Conservation (phyloP, 2,888 invertebrate species). For the Ypsolopha sequella region DNA sequence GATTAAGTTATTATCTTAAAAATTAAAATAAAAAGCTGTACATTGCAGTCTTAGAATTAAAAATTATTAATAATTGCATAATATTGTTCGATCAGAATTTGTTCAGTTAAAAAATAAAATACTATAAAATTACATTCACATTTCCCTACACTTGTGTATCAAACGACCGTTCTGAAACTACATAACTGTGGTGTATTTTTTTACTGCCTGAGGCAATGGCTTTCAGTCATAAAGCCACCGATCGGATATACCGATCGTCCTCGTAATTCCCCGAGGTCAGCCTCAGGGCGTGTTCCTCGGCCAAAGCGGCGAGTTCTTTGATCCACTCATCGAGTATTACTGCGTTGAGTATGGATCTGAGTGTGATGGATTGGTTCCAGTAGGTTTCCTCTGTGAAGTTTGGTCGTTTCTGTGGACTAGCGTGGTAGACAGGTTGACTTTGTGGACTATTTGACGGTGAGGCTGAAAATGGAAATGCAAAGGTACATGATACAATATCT, state of each 20-base stretch:
- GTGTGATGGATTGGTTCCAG: constrained; percentile 56
- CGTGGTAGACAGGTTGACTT: constrained; percentile 9
- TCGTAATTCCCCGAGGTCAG: constrained; percentile 39
- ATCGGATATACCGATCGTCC: constrained; percentile 43
- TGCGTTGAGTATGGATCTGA: constrained; percentile 70
- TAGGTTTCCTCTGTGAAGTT: constrained; percentile 54
- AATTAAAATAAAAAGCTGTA: neutral
- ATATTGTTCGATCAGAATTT: neutral
- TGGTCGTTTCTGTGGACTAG: constrained; percentile 33
- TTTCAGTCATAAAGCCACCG: constrained; percentile 58
- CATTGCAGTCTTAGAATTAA: neutral
- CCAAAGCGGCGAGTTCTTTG: constrained; percentile 93
- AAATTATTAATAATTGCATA: neutral
- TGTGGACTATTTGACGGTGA: constrained; percentile 15
- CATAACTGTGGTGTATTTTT: neutral
- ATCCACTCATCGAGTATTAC: constrained; percentile 95
- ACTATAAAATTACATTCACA: neutral
- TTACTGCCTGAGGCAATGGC: constrained; percentile 29
- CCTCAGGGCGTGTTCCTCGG: constrained; percentile 89
- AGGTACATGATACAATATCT: constrained; percentile 1
- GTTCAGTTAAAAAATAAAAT: neutral
- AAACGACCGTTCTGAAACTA: neutral
- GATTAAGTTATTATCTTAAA: neutral
- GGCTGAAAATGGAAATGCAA: constrained; percentile 16
- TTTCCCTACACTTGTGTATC: neutral